A percentile compares a stretch with the other conserved stretches of the same genome.
phyloP scores from a whole-genome alignment of 2,113 vertebrate genomes.

The Zosterops japonicus region DNA sequence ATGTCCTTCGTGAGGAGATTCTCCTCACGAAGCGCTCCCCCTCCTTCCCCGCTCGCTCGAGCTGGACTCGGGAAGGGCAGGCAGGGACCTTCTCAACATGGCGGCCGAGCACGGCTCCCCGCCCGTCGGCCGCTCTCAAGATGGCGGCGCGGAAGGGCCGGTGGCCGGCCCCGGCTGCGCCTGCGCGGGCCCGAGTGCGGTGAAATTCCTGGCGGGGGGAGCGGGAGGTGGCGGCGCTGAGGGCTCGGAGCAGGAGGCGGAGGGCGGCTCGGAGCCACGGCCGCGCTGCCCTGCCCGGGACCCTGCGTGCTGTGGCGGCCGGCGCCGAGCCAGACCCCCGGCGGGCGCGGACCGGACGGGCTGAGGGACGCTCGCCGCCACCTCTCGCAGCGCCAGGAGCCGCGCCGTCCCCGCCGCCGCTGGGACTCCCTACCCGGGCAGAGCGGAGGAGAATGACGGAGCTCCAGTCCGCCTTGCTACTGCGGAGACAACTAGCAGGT shows the following conservation, averaged over 20 bases:
- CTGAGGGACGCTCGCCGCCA: conserved; percentile 22
- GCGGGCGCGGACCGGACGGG: conserved; percentile 35
- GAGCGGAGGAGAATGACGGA: too few relatives aligned
- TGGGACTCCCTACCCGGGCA: too few relatives aligned
- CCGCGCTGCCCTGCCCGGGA: conserved; percentile 37
- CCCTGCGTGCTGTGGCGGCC: conserved; percentile 48
- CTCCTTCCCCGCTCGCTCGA: neutral
- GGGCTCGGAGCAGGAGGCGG: conserved; percentile 3
- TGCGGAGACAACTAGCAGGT: too few relatives aligned
- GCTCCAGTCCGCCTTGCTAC: too few relatives aligned
- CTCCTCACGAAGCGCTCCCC: neutral
- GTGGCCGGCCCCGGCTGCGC: conserved; percentile 12
- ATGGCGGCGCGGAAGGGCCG: conserved; percentile 44
- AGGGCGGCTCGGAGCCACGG: conserved; percentile 25
- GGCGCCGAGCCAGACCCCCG: neutral
- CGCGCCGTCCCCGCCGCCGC: too few relatives aligned
- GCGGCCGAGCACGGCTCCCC: neutral
- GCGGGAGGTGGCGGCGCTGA: neutral
- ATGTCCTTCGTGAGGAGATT: neutral
- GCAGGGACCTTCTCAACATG: conserved; percentile 70
- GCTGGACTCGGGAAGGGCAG: rapidly evolving
- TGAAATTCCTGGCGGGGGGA: conserved; percentile 60
- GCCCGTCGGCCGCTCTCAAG: neutral
- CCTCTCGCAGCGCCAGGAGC: neutral
- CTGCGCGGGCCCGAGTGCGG: conserved; percentile 55